Conservation (phyloP, 2,797 vertebrate species). For the Dipus sagitta region DNA sequence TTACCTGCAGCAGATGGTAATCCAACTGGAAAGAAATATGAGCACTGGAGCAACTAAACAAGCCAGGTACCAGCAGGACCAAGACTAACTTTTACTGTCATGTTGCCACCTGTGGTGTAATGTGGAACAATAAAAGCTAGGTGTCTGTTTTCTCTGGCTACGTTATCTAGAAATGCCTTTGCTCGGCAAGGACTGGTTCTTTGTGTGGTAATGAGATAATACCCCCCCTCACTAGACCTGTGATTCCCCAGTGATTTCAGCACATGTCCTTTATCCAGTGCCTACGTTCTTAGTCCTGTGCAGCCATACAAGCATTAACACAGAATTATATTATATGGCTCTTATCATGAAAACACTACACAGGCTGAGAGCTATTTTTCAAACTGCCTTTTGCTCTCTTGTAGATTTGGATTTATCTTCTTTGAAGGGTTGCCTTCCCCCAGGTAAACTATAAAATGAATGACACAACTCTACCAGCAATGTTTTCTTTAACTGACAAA, state of each 20-base stretch:
- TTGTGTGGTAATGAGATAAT: neutral
- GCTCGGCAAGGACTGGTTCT: neutral
- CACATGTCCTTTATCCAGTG: neutral
- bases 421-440: neutral
- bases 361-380: neutral
- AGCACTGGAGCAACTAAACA: neutral
- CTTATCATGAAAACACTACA: neutral
- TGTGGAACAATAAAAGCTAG: neutral
- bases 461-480: too few relatives aligned
- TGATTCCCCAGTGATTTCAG: rapidly evolving
- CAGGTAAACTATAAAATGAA: neutral
- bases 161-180: neutral
- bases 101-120: neutral
- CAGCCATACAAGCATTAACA: neutral
- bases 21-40: neutral
- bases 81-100: neutral
- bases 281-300: neutral
- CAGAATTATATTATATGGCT: neutral
- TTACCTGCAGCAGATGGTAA: neutral
- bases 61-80: neutral
- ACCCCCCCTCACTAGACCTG: neutral
- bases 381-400: neutral
- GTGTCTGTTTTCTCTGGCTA: neutral
- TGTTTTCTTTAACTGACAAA: neutral
- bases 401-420: neutral